Evolutionary conservation across 2,888 invertebrate species (phyloP).

Genomic region (Dryococelus australis): DNA sequence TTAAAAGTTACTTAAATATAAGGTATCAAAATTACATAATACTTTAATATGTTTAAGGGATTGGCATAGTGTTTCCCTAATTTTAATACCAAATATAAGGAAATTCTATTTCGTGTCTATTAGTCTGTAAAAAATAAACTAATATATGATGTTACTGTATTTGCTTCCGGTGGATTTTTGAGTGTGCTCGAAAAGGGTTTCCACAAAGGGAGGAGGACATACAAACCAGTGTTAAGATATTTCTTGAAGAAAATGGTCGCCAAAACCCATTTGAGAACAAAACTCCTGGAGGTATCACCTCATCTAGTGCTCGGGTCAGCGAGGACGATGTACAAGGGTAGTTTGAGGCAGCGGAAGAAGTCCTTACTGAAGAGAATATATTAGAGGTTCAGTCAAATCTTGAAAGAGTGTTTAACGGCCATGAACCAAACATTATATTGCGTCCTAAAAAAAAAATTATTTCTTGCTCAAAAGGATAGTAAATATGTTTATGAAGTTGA

Average conservation of each 20-base stretch:
- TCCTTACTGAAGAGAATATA: not conserved
- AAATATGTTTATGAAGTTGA: constrained; percentile 56
- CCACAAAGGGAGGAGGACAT: constrained; percentile 13
- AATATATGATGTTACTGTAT: too few species aligned
- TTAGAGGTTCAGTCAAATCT: constrained; percentile 49
- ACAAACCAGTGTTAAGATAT: too few species aligned
- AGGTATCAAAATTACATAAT: too few species aligned
- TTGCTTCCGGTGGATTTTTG: constrained; percentile 23
- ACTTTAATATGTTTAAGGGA: too few species aligned
- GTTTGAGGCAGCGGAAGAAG: too few species aligned
- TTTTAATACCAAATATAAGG: too few species aligned
- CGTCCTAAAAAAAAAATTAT: constrained; percentile 52
- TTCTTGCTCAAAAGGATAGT: constrained; percentile 46
- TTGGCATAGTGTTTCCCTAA: not conserved
- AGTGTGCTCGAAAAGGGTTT: constrained; percentile 27
- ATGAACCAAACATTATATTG: constrained; percentile 54
- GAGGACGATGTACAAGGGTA: constrained; percentile 48
- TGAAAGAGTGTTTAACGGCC: constrained; percentile 53
- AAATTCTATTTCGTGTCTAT: too few species aligned
- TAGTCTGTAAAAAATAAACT: too few species aligned
- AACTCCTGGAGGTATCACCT: constrained; percentile 31
- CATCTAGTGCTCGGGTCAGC: constrained; percentile 52
- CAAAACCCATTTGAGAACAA: too few species aligned
- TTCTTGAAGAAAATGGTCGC: too few species aligned
- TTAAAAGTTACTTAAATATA: not conserved